Base-by-base conservation (phyloP, 2,797 vertebrate genomes). In the Pangasius sanitwongsei region DNA sequence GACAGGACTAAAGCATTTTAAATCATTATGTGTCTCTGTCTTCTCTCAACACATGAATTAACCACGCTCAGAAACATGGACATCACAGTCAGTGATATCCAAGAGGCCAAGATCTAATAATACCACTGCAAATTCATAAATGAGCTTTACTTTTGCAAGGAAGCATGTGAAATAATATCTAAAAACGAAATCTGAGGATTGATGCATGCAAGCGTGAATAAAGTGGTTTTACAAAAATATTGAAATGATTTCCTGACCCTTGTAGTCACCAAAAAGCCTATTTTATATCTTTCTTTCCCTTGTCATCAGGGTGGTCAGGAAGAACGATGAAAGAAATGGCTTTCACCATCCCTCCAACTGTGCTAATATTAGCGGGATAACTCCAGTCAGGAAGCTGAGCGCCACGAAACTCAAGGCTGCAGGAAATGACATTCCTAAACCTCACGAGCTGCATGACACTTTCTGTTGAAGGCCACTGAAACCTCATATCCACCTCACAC, bases 361-460 rank as follows among this genome's bases (percentile, higher is more conserved):
- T 57, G 84, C 90, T 92, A 92, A 92, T 91, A 91, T 92, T 92
- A 91, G 89, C 83, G 48, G 70, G 69, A 86, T 50, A 87, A 86
- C 83, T 86, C 87, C 63, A 75, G 85, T 61, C 90, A 92, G 92
- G 91, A 93, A 91, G 92, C 90, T 87, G 69, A 92, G 90, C 57
- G 87, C 87, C 80, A 87, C 41, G 81, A 91, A 93, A 92, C 90
- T 88, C 87, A 92, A 92, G 91, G 90, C 85, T 86, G 59, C 84
- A 91, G 93, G 93, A 93, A 93, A 93, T 92, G 31, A 88, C 83
- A 86, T 87, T 84, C 83, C 86, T 86, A 20, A 25, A 59, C 59
- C 55, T 69, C 69, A 87, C 50, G 44, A 50, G 34, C 59, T 41
- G 67, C 59, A 57, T 87, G 86, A 87, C 37, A 77, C 34, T 67